Percentiles rank a stretch among this genome's conserved stretches.
These are phyloP conservation scores for Oxyscelio sp. DNA, from an alignment of 2,888 invertebrate species.

Conservation along the genomic window DNA sequence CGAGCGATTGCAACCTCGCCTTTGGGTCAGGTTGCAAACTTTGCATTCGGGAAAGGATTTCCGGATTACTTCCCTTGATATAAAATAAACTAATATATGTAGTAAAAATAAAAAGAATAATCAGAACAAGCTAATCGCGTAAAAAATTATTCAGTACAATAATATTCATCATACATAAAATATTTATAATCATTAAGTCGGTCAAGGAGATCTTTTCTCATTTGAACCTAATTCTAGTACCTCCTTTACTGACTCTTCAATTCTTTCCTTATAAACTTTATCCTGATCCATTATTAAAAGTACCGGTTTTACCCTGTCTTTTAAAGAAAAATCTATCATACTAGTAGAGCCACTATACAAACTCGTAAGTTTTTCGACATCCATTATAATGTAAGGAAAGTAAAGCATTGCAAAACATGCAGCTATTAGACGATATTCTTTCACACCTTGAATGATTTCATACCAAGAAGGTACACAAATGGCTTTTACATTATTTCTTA, in stretches of 20 bases:
- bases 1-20: no score
- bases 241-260: constrained; percentile 79
- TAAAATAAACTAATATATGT: no score
- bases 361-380: constrained; percentile 73
- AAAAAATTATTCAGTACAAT: no score
- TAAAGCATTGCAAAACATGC: constrained; percentile 80
- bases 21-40: no score
- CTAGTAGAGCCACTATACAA: constrained; percentile 69
- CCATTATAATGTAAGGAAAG: constrained; percentile 81
- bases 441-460: constrained; percentile 79
- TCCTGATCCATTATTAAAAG: constrained; percentile 79
- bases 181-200: no score
- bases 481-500: constrained; percentile 29
- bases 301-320: constrained; percentile 77
- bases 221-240: no score
- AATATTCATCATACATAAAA: no score
- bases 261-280: constrained; percentile 74
- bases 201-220: no score
- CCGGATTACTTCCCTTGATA: no score
- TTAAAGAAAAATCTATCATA: constrained; percentile 72
- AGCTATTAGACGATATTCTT: constrained; percentile 82
- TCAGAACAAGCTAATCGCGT: no score
- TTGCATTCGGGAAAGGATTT: no score
- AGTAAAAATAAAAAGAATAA: no score
- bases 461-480: constrained; percentile 85